phyloP scores from a whole-genome alignment of 2,888 invertebrate species.

The Apomyelois bistriatella region DNA sequence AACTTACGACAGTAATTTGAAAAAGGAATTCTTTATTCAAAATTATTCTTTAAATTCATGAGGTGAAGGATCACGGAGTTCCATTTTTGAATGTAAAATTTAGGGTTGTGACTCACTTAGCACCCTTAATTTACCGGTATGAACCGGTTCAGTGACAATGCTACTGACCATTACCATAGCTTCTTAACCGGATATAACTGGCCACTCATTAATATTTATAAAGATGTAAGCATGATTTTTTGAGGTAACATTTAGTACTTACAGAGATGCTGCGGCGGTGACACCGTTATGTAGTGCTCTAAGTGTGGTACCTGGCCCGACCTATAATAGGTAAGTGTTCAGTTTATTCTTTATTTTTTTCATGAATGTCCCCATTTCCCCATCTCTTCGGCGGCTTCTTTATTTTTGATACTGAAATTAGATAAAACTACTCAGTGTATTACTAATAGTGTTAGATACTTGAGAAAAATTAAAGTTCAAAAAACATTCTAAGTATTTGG shows the following conservation, averaged over 20 bases:
- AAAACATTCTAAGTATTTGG: too few relatives aligned
- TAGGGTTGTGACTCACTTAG: slow-evolving; percentile 42
- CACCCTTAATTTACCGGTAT: slow-evolving; percentile 67
- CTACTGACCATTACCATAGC: slow-evolving; percentile 70
- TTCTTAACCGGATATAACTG: slow-evolving; percentile 71
- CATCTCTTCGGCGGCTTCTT: too few relatives aligned
- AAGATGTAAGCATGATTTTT: slow-evolving; percentile 38
- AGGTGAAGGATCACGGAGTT: slow-evolving; percentile 17
- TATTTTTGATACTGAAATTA: too few relatives aligned
- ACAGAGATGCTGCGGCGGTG: slow-evolving; percentile 41
- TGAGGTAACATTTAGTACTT: slow-evolving; percentile 41
- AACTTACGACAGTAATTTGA: slow-evolving; percentile 22
- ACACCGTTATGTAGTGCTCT: slow-evolving; percentile 20
- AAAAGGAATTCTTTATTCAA: slow-evolving; percentile 23
- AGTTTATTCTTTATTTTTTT: neutral
- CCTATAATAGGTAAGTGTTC: slow-evolving; percentile 7
- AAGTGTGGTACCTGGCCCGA: slow-evolving; percentile 6
- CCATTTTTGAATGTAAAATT: slow-evolving; percentile 8
- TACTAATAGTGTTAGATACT: too few relatives aligned
- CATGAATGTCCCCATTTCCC: neutral
- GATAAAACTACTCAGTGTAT: too few relatives aligned
- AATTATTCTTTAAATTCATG: slow-evolving; percentile 27
- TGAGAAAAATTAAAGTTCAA: too few relatives aligned
- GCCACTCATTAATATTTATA: slow-evolving; percentile 74
- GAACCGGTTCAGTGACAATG: slow-evolving; percentile 69